Conservation (phyloP, 2,113 vertebrate genomes). For the Charina bottae region DNA sequence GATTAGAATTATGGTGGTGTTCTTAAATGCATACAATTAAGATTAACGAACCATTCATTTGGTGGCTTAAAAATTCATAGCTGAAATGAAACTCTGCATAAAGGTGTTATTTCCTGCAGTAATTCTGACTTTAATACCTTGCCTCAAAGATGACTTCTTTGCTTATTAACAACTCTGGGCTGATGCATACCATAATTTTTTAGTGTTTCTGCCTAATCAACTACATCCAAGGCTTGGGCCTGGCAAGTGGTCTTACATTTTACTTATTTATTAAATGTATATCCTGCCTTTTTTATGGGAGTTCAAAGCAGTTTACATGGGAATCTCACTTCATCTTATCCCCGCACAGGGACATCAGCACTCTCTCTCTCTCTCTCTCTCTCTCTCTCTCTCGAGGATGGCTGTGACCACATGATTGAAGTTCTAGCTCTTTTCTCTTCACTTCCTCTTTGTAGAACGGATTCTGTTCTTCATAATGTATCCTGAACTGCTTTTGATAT, state of each 20-base stretch:
- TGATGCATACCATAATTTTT: neutral
- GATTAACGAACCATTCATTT: neutral
- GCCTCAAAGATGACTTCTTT: neutral
- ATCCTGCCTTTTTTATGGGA: neutral
- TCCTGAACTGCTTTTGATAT: too few relatives aligned
- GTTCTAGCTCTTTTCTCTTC: too few relatives aligned
- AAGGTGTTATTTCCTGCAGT: neutral
- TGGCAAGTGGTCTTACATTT: neutral
- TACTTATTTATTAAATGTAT: neutral
- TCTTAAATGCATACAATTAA: neutral
- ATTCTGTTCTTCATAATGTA: too few relatives aligned
- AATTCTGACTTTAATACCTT: neutral
- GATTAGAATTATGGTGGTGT: neutral
- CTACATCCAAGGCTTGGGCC: neutral
- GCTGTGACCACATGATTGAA: neutral
- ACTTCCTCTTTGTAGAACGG: too few relatives aligned
- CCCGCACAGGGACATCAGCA: neutral
- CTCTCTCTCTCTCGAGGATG: neutral
- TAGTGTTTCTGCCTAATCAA: neutral
- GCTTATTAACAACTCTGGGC: neutral
- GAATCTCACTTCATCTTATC: neutral
- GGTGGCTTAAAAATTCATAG: neutral
- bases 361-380: neutral
- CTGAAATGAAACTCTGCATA: neutral
- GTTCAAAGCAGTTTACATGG: neutral